Conservation (phyloP, 2,797 vertebrate species). For the Microchirus variegatus region DNA sequence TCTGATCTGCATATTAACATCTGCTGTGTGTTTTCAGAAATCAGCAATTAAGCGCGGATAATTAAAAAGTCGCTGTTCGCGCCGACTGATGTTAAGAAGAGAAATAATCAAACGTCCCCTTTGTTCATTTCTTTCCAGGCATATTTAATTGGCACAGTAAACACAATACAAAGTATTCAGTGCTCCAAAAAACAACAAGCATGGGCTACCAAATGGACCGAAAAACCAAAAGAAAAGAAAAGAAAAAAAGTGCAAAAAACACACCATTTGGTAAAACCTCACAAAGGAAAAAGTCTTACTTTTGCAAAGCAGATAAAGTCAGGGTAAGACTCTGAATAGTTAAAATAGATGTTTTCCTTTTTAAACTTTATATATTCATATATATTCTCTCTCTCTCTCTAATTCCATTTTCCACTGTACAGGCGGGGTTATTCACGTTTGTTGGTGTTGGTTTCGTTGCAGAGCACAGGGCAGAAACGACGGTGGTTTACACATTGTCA, state of each 20-base stretch:
- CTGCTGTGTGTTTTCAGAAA: too few species aligned
- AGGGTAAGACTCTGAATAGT: constrained; percentile 78
- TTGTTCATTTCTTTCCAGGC: constrained; percentile 62
- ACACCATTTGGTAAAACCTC: constrained; percentile 79
- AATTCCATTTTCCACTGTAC: constrained; percentile 77
- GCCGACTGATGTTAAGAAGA: too few species aligned
- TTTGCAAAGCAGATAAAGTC: constrained; percentile 80
- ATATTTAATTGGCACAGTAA: constrained; percentile 88
- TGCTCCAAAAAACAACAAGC: constrained; percentile 83
- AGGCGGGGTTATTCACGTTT: constrained; percentile 53
- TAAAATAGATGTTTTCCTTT: constrained; percentile 84
- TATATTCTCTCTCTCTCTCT: constrained; percentile 77
- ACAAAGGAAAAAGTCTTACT: constrained; percentile 74
- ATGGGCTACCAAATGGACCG: constrained; percentile 78
- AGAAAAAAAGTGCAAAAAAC: constrained; percentile 78
- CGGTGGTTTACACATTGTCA: constrained; percentile 28
- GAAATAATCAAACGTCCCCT: too few species aligned
- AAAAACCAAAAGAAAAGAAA: constrained; percentile 83
- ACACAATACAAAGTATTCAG: constrained; percentile 87
- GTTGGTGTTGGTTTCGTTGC: constrained; percentile 33
- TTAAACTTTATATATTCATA: constrained; percentile 81
- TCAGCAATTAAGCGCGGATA: too few species aligned
- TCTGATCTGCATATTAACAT: too few species aligned
- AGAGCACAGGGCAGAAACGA: constrained; percentile 26
- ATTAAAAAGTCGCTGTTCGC: too few species aligned